Evolutionary conservation across 2,888 invertebrate species (phyloP).

Genomic region (Dryobota labecula): DNA sequence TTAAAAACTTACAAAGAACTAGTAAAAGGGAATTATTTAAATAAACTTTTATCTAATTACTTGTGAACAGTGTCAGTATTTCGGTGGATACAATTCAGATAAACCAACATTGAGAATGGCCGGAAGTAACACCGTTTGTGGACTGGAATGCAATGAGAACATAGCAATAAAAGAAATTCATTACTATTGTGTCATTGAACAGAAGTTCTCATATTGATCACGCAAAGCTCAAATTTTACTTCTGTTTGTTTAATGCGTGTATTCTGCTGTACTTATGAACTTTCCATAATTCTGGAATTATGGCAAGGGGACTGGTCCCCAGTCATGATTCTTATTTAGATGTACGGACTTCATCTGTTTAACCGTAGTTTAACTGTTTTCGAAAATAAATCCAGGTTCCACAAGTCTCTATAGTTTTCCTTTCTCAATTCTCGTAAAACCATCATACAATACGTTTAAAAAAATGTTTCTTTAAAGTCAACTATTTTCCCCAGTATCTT

Average conservation of each 20-base stretch:
- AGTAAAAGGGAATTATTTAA: constrained; percentile 55
- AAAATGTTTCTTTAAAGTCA: no score
- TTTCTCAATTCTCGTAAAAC: neutral
- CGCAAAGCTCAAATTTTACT: constrained; percentile 15
- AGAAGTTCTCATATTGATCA: constrained; percentile 59
- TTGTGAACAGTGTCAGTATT: constrained; percentile 69
- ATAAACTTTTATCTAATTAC: constrained; percentile 54
- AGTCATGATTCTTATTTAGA: neutral
- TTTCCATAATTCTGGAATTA: no score
- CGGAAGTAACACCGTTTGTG: constrained; percentile 70
- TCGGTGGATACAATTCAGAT: constrained; percentile 52
- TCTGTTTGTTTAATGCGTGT: neutral
- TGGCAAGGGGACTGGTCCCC: no score
- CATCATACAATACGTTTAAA: no score
- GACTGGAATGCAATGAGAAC: constrained; percentile 78
- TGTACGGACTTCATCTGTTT: neutral
- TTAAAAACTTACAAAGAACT: constrained; percentile 36
- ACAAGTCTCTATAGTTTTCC: neutral
- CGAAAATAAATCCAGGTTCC: no score
- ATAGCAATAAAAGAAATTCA: constrained; percentile 73
- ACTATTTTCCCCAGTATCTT: neutral
- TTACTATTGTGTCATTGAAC: constrained; percentile 73
- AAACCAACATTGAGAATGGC: constrained; percentile 60
- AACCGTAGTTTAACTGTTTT: neutral
- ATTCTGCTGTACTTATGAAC: no score